Conservation (phyloP, 2,113 vertebrate genomes). For the Sapayoa aenigma region DNA sequence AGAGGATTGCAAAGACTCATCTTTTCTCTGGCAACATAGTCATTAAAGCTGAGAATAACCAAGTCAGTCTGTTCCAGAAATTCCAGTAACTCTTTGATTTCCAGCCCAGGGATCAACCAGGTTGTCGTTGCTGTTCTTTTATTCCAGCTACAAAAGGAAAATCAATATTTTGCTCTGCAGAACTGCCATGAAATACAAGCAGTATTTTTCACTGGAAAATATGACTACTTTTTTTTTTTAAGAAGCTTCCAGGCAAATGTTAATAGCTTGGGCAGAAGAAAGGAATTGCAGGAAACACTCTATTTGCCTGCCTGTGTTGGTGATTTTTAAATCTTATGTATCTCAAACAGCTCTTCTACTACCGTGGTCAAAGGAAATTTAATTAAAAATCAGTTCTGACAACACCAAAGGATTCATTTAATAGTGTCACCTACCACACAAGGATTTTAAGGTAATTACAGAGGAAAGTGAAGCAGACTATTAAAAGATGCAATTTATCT, state of each 20-base stretch:
- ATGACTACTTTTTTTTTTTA: fast-evolving
- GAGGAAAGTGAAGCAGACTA: background rate
- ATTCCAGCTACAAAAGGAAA: background rate
- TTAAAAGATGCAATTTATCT: constrained; percentile 18
- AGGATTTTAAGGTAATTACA: constrained; percentile 7
- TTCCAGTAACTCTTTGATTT: constrained; percentile 16
- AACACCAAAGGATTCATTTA: background rate
- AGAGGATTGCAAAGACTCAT: constrained; percentile 17
- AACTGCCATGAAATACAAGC: background rate
- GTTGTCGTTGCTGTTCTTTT: background rate
- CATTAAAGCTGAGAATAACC: background rate
- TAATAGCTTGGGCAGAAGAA: background rate
- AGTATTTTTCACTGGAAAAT: background rate
- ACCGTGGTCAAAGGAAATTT: background rate
- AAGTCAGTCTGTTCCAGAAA: background rate
- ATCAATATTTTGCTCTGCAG: background rate
- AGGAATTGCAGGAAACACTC: background rate
- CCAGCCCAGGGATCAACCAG: background rate
- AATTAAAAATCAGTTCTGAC: background rate
- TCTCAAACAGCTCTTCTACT: background rate
- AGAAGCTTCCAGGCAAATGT: background rate
- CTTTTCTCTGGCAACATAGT: background rate
- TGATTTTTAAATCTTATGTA: background rate
- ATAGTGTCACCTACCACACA: background rate
- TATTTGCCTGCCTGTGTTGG: background rate